Base-by-base conservation (phyloP, 2,888 invertebrate genomes). In the Ligdia adustata region DNA sequence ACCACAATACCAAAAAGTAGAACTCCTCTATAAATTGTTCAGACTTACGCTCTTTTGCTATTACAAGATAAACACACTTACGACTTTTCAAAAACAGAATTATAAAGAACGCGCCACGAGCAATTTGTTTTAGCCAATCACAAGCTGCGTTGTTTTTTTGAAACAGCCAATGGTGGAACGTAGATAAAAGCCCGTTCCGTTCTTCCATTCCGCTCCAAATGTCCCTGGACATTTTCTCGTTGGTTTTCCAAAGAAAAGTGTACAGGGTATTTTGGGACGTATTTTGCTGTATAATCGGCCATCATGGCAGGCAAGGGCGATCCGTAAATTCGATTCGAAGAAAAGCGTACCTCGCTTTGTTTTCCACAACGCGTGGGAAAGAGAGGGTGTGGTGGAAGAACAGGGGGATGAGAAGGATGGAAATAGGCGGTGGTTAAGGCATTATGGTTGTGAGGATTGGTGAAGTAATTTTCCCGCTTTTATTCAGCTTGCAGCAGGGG, bases 121-220 rank as follows among this genome's bases (percentile, higher is more conserved):
- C 90, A 91, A 91, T 91, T 91, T 91, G 86, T 85, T 85, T 84
- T 75, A 72, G 74, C 91, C 91, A 92, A 92, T 92, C 84, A 79
- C 81, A 75, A 66, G 79, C 77, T 72, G 72, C 74, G 73, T 75
- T 70, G 67, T 82, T 83, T 87, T 88, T 87, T 87, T 75, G 66
- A 81, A 84, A 81, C 85, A 79, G 62, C 91, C 91, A 91, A 91
- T 91, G 72, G 86, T 76, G 76, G 80, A 72, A 76, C 75, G 73
- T 77, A 82, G 84, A 90, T 90, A 91, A 85, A 75, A 66, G 78
- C 78, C 72, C 62, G 75, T 75, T 84, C 77, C 77, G 62, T 69
- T 78, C 66, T 66, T 62, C 64, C 70, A 61, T 72, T 69, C 66
- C 66, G 72, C 60, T 52, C 68, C 43, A 45, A 67, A 82, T 81